phyloP scores from a whole-genome alignment of 2,113 vertebrate genomes.

The Campylomormyrus tamandua region DNA sequence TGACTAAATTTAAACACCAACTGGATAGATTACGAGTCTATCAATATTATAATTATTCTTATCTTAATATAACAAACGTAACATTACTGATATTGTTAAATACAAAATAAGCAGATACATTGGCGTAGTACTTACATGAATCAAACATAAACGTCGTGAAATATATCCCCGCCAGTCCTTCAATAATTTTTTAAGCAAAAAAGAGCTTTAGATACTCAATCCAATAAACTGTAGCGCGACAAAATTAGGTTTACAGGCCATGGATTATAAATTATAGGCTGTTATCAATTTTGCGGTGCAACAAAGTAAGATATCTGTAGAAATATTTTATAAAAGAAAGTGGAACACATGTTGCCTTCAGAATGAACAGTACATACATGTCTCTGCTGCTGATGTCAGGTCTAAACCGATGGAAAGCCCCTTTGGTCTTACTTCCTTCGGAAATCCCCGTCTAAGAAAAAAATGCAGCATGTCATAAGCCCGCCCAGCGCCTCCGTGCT shows the following conservation, averaged over 20 bases:
- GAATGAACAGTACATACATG: slow-evolving; percentile 3
- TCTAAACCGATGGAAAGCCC: slow-evolving; percentile 25
- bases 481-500: not conserved
- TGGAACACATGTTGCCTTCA: slow-evolving; percentile 13
- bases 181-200: not conserved
- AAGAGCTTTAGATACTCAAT: not conserved
- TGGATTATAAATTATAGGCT: not conserved
- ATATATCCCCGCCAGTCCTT: not conserved
- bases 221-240: not conserved
- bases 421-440: slow-evolving; percentile 26
- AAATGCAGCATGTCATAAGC: not conserved
- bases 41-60: not conserved
- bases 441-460: slow-evolving; percentile 25
- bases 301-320: not conserved
- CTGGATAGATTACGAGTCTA: not conserved
- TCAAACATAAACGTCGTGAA: not conserved
- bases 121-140: not conserved
- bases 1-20: not conserved
- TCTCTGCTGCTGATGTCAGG: slow-evolving; percentile 6
- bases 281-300: not conserved
- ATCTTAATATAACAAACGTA: not conserved
- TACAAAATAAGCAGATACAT: not conserved
- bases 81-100: not conserved
- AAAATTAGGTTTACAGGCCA: not conserved
- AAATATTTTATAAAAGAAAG: slow-evolving; percentile 11